Conservation (phyloP, 2,113 vertebrate genomes). For the Spilogale gracilis region DNA sequence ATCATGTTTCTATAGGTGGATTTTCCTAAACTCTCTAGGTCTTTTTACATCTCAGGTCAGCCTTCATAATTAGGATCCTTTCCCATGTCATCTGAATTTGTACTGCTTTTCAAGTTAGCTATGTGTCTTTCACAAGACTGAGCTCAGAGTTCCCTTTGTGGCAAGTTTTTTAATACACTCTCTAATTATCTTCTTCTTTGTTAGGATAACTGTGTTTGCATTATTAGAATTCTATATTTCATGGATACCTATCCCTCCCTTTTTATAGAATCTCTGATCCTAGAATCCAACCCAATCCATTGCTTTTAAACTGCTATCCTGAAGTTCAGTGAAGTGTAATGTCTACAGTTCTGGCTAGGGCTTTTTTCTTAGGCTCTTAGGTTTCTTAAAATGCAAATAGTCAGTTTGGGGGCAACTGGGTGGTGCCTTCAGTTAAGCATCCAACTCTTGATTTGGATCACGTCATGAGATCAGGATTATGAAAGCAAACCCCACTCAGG, state of each 20-base stretch:
- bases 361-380: not conserved
- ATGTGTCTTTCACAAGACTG: not conserved
- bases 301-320: not conserved
- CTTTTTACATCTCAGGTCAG: not conserved
- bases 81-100: not conserved
- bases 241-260: not conserved
- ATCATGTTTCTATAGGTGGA: not conserved
- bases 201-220: not conserved
- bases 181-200: conserved; percentile 6
- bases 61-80: not conserved
- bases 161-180: not conserved
- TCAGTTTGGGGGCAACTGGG: not conserved
- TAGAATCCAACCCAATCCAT: not conserved
- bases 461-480: not conserved
- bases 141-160: not conserved
- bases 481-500: not conserved
- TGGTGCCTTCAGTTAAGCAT: not conserved
- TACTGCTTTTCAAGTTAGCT: not conserved
- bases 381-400: not conserved
- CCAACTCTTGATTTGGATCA: not conserved
- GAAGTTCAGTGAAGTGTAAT: conserved; percentile 21
- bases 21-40: not conserved
- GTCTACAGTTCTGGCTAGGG: not conserved
- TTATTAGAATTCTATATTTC: not conserved
- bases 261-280: not conserved